Percentiles rank a stretch among this genome's conserved stretches.
Conservation (phyloP, 2,888 invertebrate species). For the Luperina testacea region DNA sequence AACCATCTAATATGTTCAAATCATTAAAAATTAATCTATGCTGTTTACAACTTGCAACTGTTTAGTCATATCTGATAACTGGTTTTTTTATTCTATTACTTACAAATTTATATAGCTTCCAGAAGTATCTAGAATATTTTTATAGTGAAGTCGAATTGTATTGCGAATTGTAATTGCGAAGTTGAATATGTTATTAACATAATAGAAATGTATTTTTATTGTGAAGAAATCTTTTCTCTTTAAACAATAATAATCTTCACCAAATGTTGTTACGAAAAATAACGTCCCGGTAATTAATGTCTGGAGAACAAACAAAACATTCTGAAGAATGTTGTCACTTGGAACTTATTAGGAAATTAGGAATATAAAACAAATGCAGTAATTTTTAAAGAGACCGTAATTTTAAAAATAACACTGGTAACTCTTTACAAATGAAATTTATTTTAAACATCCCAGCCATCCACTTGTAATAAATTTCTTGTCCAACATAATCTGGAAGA, state of each 20-base stretch:
- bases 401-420: neutral
- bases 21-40: neutral
- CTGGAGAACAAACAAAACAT: too few species aligned
- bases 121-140: neutral
- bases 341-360: too few species aligned
- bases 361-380: too few species aligned
- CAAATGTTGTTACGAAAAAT: neutral
- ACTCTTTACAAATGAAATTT: neutral
- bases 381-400: too few species aligned
- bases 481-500: neutral
- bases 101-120: neutral
- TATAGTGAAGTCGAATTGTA: neutral
- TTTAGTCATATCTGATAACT: neutral
- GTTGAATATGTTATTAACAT: too few species aligned
- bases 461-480: neutral
- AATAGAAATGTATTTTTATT: neutral
- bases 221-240: neutral
- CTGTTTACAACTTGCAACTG: neutral
- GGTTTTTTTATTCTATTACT: neutral
- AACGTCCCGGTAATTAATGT: too few species aligned
- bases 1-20: neutral
- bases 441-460: neutral
- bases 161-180: too few species aligned
- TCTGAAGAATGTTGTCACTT: too few species aligned
- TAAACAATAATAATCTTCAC: neutral